Evolutionary conservation across 2,888 invertebrate genomes (phyloP).

Genomic region (Eristalis arbustorum): DNA sequence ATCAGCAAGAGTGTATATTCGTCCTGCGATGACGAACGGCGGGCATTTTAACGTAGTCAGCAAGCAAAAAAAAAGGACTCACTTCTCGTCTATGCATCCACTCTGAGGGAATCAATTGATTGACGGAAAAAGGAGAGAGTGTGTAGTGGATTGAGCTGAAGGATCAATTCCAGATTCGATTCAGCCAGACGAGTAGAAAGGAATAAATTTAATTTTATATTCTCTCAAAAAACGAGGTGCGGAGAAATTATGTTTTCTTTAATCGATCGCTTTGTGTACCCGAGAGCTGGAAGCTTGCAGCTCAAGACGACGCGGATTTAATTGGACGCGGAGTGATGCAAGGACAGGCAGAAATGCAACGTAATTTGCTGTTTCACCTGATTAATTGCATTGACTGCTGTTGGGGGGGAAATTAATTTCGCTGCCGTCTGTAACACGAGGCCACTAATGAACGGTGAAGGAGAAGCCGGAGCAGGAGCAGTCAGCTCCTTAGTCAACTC

Average conservation of each 20-base stretch:
- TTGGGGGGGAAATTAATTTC: slow-evolving; percentile 45
- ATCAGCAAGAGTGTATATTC: slow-evolving; percentile 37
- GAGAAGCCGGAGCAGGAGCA: neutral
- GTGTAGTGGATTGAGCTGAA: neutral
- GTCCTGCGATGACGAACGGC: slow-evolving; percentile 18
- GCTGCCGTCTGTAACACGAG: slow-evolving; percentile 1
- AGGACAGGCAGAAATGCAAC: neutral
- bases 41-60: neutral
- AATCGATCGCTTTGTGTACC: neutral
- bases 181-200: too few relatives aligned
- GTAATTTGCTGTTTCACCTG: slow-evolving; percentile 53
- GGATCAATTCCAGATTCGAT: neutral
- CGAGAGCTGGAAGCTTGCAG: neutral
- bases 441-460: neutral
- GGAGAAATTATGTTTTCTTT: neutral
- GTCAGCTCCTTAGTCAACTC: neutral
- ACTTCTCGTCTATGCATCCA: slow-evolving; percentile 28
- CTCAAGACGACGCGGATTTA: neutral
- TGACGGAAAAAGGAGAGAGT: slow-evolving; percentile 1
- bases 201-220: neutral
- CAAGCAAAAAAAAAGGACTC: neutral
- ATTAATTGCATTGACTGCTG: slow-evolving; percentile 56
- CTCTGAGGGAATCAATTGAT: slow-evolving; percentile 41
- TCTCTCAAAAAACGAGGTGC: neutral
- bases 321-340: neutral